Conservation (phyloP, 2,888 invertebrate species). For the Drosophila mulleri region DNA sequence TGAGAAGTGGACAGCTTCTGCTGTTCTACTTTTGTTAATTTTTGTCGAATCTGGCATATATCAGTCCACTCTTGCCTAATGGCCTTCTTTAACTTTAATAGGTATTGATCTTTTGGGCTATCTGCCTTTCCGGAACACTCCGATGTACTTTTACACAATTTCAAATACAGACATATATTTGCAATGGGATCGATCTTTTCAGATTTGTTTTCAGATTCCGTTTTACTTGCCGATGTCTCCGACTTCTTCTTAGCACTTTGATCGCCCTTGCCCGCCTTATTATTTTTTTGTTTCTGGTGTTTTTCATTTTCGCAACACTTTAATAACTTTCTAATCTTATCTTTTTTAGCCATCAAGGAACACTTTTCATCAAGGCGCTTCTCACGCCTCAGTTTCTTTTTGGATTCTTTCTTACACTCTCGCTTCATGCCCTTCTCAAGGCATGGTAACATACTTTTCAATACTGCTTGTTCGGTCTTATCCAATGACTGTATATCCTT, state of each 20-base stretch:
- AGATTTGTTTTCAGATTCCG: not conserved
- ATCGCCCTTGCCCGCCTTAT: not conserved
- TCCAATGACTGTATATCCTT: not conserved
- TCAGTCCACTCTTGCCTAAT: slow-evolving; percentile 3
- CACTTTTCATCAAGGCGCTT: not conserved
- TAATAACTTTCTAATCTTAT: not conserved
- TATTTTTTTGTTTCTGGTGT: not conserved
- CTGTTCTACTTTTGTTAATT: not conserved
- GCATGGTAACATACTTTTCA: not conserved
- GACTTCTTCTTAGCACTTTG: not conserved
- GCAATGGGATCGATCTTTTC: not conserved
- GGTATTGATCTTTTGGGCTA: not conserved
- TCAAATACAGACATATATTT: slow-evolving; percentile 7
- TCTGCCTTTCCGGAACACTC: not conserved
- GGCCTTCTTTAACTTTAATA: not conserved
- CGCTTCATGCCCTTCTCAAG: not conserved
- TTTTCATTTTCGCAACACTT: not conserved
- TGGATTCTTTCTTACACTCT: not conserved
- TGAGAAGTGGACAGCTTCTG: not conserved
- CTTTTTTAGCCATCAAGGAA: not conserved
- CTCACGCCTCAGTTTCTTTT: not conserved
- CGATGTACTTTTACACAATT: not conserved
- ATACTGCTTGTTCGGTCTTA: not conserved
- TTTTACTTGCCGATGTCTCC: not conserved
- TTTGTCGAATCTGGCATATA: not conserved